Evolutionary conservation across 2,797 vertebrate genomes (phyloP).

Genomic region (Rhinophrynus dorsalis): DNA sequence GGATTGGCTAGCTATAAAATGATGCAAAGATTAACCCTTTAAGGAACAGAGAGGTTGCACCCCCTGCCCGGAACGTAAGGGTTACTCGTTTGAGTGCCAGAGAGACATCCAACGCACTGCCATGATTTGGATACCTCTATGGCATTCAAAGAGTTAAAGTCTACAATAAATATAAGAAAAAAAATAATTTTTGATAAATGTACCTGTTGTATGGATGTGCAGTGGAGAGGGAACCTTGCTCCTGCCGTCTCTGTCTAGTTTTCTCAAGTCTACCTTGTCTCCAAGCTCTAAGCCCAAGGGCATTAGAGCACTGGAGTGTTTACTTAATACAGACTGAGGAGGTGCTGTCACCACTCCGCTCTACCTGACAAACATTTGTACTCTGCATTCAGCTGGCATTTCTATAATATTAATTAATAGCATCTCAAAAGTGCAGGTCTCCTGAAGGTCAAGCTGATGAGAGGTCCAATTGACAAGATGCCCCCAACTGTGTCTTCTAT

Average conservation of each 20-base stretch:
- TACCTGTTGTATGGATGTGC: conserved; percentile 26
- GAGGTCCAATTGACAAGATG: too few species aligned
- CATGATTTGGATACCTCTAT: too few species aligned
- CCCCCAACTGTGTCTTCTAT: too few species aligned
- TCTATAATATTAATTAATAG: background rate
- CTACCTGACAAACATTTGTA: conserved; percentile 21
- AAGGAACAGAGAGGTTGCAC: too few species aligned
- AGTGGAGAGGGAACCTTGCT: conserved; percentile 41
- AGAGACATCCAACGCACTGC: too few species aligned
- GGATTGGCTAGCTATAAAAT: background rate
- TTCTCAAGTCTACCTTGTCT: conserved; percentile 49
- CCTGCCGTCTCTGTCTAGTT: conserved; percentile 47
- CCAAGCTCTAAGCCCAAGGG: conserved; percentile 61
- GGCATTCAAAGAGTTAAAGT: too few species aligned
- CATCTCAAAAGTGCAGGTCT: background rate
- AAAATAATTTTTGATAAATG: conserved; percentile 58
- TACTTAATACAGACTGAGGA: conserved; percentile 57
- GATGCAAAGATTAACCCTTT: conserved; percentile 44
- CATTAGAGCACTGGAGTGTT: conserved; percentile 61
- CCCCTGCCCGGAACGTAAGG: too few species aligned
- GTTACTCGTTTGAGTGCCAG: too few species aligned
- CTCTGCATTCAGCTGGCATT: conserved; percentile 19
- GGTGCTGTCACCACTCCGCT: conserved; percentile 39
- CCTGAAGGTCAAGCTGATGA: too few species aligned
- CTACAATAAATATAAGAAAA: too few species aligned